phyloP scores from a whole-genome alignment of 1,140 invertebrate species.

The Drosophila subobscura region DNA sequence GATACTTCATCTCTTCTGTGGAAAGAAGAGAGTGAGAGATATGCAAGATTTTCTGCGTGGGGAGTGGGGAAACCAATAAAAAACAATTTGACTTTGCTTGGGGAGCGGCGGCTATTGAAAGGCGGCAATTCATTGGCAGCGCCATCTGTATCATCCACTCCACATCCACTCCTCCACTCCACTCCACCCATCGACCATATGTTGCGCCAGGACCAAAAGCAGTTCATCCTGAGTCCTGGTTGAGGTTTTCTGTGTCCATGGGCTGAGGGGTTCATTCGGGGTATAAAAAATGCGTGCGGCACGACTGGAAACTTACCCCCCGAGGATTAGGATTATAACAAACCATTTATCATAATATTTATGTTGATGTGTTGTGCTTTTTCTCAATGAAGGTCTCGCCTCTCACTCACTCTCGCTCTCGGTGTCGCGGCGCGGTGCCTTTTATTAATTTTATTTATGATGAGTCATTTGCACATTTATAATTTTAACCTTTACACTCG shows the following conservation, averaged over 20 bases:
- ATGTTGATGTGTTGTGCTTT: slow-evolving; percentile 83
- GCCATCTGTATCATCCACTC: slow-evolving; percentile 77
- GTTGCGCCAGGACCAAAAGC: slow-evolving; percentile 63
- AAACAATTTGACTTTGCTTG: slow-evolving; percentile 57
- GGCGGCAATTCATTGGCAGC: slow-evolving; percentile 63
- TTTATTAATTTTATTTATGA: slow-evolving; percentile 84
- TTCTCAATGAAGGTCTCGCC: slow-evolving; percentile 78
- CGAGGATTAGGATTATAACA: slow-evolving; percentile 83
- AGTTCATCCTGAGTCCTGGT: slow-evolving; percentile 50
- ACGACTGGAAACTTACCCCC: slow-evolving; percentile 82
- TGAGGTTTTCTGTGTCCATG: slow-evolving; percentile 6
- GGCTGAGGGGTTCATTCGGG: slow-evolving; percentile 30
- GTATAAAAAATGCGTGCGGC: slow-evolving; percentile 79
- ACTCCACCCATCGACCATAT: slow-evolving; percentile 74
- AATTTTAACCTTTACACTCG: slow-evolving; percentile 83
- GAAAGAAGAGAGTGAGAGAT: slow-evolving; percentile 6
- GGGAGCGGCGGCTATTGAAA: slow-evolving; percentile 59
- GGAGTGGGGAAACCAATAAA: slow-evolving; percentile 63
- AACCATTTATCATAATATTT: slow-evolving; percentile 84
- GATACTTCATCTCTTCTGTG: slow-evolving; percentile 20
- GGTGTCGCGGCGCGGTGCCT: slow-evolving; percentile 46
- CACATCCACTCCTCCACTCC: slow-evolving; percentile 3
- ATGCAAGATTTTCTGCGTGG: not conserved
- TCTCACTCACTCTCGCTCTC: not conserved
- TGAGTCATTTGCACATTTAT: slow-evolving; percentile 84